These are phyloP conservation scores for Pachliopta kotzebuea DNA, from an alignment of 2,888 invertebrate species.

Conservation along the genomic window DNA sequence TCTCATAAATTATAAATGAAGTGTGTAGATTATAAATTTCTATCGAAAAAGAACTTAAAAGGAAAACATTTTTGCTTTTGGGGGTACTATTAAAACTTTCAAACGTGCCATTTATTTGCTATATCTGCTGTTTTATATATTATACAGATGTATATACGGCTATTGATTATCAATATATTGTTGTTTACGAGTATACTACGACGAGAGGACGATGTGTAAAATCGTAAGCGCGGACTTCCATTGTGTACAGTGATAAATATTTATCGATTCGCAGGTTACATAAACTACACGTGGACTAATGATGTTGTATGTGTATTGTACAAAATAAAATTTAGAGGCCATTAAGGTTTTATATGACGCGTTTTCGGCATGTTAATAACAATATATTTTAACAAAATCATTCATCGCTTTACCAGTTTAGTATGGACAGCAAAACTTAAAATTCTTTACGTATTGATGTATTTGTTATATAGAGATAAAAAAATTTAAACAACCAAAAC, in stretches of 20 bases:
- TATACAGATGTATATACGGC: conserved; percentile 58
- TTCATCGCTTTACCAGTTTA: no score
- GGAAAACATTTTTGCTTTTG: no score
- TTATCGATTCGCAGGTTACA: conserved; percentile 26
- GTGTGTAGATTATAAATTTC: no score
- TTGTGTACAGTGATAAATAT: conserved; percentile 29
- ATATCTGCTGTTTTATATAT: conserved; percentile 5
- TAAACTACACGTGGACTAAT: conserved; percentile 28
- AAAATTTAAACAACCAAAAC: no score
- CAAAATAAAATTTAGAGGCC: conserved; percentile 8
- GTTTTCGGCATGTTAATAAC: conserved; percentile 8
- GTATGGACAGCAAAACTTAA: no score
- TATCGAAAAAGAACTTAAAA: no score
- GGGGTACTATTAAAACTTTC: no score
- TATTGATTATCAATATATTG: conserved; percentile 49
- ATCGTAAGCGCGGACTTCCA: conserved; percentile 16
- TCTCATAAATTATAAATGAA: no score
- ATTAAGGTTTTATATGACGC: conserved; percentile 17
- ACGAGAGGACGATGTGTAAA: conserved; percentile 16
- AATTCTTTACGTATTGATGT: no score
- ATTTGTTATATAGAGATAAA: no score
- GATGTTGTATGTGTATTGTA: conserved; percentile 13
- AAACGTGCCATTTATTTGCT: no score
- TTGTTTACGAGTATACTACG: conserved; percentile 23
- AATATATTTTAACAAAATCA: no score